Percentiles rank a stretch among this genome's conserved stretches.
Conservation (phyloP, 30 jellyfish, hydroid and myxozoan species). For the Hydra vulgaris region DNA sequence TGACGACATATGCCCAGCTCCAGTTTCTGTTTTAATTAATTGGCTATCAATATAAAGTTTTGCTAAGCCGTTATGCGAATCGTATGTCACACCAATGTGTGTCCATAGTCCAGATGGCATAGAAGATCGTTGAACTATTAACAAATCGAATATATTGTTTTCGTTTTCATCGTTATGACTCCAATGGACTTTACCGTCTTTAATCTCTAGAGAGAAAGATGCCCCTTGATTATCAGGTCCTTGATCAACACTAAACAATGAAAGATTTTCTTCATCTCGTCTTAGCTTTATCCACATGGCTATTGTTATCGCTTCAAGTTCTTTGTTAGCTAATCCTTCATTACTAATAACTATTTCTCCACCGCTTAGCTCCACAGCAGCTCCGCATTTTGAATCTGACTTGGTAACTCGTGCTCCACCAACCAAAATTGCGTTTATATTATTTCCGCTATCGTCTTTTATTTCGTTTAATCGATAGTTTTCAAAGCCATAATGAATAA, state of each 20-base stretch:
- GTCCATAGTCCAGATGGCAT: slow-evolving; percentile 97
- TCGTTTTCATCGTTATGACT: slow-evolving; percentile 61
- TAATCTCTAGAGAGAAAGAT: slow-evolving; percentile 57
- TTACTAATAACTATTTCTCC: slow-evolving; percentile 86
- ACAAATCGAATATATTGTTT: slow-evolving; percentile 57
- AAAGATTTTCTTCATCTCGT: slow-evolving; percentile 64
- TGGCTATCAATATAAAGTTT: slow-evolving; percentile 74
- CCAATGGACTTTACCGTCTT: slow-evolving; percentile 94
- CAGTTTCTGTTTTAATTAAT: slow-evolving; percentile 62
- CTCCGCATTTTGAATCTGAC: slow-evolving; percentile 91
- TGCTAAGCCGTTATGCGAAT: slow-evolving; percentile 66
- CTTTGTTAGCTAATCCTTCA: slow-evolving; percentile 52
- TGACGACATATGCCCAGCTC: slow-evolving; percentile 74
- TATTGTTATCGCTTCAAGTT: slow-evolving; percentile 61
- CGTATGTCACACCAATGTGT: slow-evolving; percentile 89
- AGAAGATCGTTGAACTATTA: slow-evolving; percentile 68
- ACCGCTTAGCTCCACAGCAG: slow-evolving; percentile 75
- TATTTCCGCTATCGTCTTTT: slow-evolving; percentile 58
- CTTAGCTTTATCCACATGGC: slow-evolving; percentile 95
- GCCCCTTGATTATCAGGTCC: slow-evolving; percentile 82
- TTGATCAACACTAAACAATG: slow-evolving; percentile 60
- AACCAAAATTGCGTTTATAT: slow-evolving; percentile 70
- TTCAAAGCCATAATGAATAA: slow-evolving; percentile 94
- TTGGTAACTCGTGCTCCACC: slow-evolving; percentile 87
- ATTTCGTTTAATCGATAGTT: slow-evolving; percentile 57